Percentiles rank a stretch among this genome's conserved stretches.
Evolutionary conservation across 2,888 invertebrate species (phyloP).

Genomic region (Lamellibrachia satsuma): DNA sequence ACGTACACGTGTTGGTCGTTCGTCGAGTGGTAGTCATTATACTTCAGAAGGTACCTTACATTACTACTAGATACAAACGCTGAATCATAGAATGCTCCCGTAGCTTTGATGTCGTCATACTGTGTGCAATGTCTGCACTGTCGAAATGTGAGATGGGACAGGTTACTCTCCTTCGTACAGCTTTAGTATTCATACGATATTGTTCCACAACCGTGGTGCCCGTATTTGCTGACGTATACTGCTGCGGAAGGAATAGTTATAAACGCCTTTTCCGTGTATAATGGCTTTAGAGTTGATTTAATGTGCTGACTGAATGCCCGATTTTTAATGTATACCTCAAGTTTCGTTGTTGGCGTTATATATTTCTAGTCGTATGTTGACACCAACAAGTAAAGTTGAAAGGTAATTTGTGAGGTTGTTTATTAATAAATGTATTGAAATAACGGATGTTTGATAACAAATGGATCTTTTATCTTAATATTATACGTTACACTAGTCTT

Average conservation of each 20-base stretch:
- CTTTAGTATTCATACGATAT: neutral
- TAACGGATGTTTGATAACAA: neutral
- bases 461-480: neutral
- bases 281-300: neutral
- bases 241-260: neutral
- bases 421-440: neutral
- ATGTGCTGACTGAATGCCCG: neutral
- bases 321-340: neutral
- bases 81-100: neutral
- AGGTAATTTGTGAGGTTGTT: neutral
- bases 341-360: neutral
- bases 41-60: no score
- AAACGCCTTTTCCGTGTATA: neutral
- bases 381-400: neutral
- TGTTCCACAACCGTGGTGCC: neutral
- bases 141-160: neutral
- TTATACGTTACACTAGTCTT: neutral
- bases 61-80: no score
- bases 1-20: no score
- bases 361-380: neutral
- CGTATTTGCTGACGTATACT: neutral
- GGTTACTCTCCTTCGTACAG: neutral
- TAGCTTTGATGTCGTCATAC: neutral
- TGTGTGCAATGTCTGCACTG: neutral
- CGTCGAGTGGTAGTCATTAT: no score